These are phyloP conservation scores for Pseudobourletiella spinata DNA, from an alignment of 1,140 invertebrate species.

Conservation along the genomic window DNA sequence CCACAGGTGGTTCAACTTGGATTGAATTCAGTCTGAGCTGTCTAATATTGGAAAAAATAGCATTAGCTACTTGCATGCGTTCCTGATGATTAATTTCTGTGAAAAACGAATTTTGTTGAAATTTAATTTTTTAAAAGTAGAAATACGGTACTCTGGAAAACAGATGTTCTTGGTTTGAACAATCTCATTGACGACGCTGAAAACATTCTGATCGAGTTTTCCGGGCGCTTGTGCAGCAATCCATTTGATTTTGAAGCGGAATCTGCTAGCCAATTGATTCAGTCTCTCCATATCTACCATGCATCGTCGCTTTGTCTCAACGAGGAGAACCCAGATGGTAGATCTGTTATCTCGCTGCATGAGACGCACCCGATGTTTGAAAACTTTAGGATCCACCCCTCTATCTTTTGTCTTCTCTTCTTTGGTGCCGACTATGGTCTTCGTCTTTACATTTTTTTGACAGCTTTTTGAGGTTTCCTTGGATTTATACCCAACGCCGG, in stretches of 20 bases:
- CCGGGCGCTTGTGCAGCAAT: neutral
- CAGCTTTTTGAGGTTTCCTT: neutral
- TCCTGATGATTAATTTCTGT: neutral
- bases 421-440: no score
- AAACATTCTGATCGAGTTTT: neutral
- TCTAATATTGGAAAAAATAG: neutral
- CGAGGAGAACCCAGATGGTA: neutral
- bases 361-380: neutral
- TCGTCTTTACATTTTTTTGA: no score
- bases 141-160: neutral
- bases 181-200: neutral
- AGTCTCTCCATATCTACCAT: slow-evolving; percentile 1
- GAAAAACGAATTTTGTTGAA: neutral
- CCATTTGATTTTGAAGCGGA: neutral
- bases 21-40: neutral
- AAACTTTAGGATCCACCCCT: neutral
- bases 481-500: no score
- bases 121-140: neutral
- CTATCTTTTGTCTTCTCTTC: neutral
- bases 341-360: neutral
- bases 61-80: neutral
- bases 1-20: neutral
- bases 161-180: slow-evolving; percentile 1
- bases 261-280: neutral
- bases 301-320: neutral